Evolutionary conservation across 1,140 invertebrate genomes (phyloP), one percentile per base, ranked within the genome.

Genomic region (Bombus haemorrhoidalis): DNA sequence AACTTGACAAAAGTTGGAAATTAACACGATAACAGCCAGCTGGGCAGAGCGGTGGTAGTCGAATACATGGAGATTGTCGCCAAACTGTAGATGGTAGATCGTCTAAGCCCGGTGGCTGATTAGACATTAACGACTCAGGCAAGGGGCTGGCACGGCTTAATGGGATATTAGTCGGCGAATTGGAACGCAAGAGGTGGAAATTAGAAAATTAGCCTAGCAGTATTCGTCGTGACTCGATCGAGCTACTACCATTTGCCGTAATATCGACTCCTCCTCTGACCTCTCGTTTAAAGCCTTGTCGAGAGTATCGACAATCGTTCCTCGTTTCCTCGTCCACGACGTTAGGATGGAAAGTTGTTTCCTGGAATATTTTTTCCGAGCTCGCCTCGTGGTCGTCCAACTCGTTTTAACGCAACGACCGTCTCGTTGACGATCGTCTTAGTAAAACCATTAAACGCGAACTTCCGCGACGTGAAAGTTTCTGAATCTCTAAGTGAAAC

Each of bases 161-260:
- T 93, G 91, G 92, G 90, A 92, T 92, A 93, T 93, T 93, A 93
- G 92, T 88, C 86, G 88, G 86, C 83, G 91, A 87, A 94, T 92
- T 91, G 90, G 91, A 88, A 91, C 87, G 89, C 73, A 89, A 80
- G 75, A 64, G 86, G 53, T 92, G 92, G 90, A 94, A 94, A 93
- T 94, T 93, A 91, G 91, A 94, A 93, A 94, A 94, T 94, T 93
- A 93, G 77, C 87, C 69, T 18, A 74, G 28, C 64, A 37, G 68
- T 85, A 80, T 79, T 85, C 76, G 41, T 37, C 82, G 76, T 18
- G 37, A 69, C 37, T 80, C 76, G 76, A 85, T 85, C 76, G 53
- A 8, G 72, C 25, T 15, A 62, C 18, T n/a, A 34, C 28, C 71
- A 59, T 74, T 59, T 43, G 13, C 37, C 39, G 25, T 57, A 79